These are phyloP conservation scores for Pseudochromis fuscus DNA, from an alignment of 2,797 vertebrate genomes.

Conservation along the genomic window DNA sequence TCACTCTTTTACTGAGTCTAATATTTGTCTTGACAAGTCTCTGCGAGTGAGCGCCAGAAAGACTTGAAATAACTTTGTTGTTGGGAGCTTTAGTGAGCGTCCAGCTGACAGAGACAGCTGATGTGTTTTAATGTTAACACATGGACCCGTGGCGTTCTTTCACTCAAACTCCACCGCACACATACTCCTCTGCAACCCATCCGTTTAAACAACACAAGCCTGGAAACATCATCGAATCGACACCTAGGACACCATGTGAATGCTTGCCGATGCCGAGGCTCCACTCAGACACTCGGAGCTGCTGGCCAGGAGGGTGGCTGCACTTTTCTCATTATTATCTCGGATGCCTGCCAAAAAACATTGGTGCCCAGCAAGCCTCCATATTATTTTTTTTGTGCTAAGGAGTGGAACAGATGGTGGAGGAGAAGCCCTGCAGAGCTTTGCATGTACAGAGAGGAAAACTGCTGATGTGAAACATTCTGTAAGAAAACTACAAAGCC, in stretches of 20 bases:
- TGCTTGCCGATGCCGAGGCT: not conserved
- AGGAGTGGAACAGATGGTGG: constrained; percentile 68
- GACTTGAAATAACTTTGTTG: constrained; percentile 13
- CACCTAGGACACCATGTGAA: constrained; percentile 45
- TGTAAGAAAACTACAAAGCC: constrained; percentile 56
- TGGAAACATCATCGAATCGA: constrained; percentile 28
- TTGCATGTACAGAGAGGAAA: constrained; percentile 35
- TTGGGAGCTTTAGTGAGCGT: constrained; percentile 7
- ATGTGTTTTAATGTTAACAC: constrained; percentile 28
- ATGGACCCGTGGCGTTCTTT: not conserved
- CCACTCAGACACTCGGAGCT: not conserved
- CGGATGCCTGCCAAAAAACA: constrained; percentile 51
- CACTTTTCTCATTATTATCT: constrained; percentile 73
- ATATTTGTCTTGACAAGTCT: constrained; percentile 47
- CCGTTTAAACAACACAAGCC: constrained; percentile 13
- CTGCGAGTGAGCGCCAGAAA: not conserved
- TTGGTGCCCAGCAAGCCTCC: constrained; percentile 42
- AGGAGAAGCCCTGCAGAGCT: constrained; percentile 38
- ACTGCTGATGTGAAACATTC: constrained; percentile 61
- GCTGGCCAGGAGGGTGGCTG: constrained; percentile 14
- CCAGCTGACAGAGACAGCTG: constrained; percentile 27
- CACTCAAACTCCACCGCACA: constrained; percentile 24
- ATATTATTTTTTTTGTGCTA: constrained; percentile 14
- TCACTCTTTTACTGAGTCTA: constrained; percentile 6
- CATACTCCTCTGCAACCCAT: constrained; percentile 7